Evolutionary conservation across 2,113 vertebrate species (phyloP), one percentile per base, ranked within the genome.

Genomic region (Leucopternis melanops): DNA sequence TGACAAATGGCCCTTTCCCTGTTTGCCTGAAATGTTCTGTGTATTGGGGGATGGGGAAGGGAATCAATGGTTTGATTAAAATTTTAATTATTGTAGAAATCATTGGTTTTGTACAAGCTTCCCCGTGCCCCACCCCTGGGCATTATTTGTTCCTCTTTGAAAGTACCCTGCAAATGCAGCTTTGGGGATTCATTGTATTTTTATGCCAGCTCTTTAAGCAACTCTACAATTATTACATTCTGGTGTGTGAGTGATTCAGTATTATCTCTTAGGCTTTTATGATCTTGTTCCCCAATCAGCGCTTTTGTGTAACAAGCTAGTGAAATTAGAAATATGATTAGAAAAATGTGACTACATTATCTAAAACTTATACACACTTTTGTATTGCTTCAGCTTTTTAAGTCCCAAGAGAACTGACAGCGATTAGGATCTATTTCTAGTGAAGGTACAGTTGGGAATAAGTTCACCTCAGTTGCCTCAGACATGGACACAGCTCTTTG

Each of bases 291-390:
- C 81, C 95, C 75, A 89, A 65, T 95, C 95, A 93, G 38, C 8
- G 19, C 75, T 98, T 95, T 97, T 96, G 50, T 96, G 75, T 91
- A 95, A 93, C 80, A 96, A 98, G 88, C 38, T 70, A 54, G 79
- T 95, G 81, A 97, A 98, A 97, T 98, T 98, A 95, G 94, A 92
- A 96, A 97, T 97, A 95, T 96, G 96, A 97, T 96, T 98, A 96
- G 96, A 95, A 95, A 97, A 98, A 97, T 96, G 88, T 97, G 95
- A 97, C 94, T 97, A 90, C 84, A 92, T 95, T 98, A 97, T 94
- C 93, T 95, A 94, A 98, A 96, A 94, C 59, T 94, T 97, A 90
- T 69, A 97, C 75, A 90, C 71, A 93, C 52, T 96, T 87, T 81
- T 74, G 82, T 97, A 97, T 96, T 96, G 70, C 95, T 95, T 96